Evolutionary conservation across 2,113 vertebrate species (phyloP).

Genomic region (Nansenia antarctica): DNA sequence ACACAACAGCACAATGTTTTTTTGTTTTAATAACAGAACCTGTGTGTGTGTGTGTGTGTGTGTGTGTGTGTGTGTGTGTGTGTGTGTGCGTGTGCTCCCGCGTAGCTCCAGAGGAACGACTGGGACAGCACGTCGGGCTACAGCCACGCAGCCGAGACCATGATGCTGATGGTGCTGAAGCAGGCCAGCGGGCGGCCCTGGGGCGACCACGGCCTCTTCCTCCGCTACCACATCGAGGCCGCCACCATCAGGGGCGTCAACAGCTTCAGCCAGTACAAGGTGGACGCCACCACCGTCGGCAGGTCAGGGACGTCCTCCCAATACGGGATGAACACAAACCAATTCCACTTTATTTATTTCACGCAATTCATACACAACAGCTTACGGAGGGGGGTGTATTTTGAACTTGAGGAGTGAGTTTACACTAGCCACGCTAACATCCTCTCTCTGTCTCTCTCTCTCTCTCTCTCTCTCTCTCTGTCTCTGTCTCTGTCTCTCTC

Average conservation of each 20-base stretch:
- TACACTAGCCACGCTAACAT: too few relatives aligned
- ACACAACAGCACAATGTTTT: too few relatives aligned
- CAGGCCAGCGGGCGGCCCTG: conserved; percentile 86
- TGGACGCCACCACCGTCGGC: conserved; percentile 80
- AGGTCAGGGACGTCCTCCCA: conserved; percentile 68
- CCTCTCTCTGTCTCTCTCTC: too few relatives aligned
- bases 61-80: too few relatives aligned
- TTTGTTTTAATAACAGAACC: too few relatives aligned
- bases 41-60: too few relatives aligned
- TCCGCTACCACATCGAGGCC: conserved; percentile 91
- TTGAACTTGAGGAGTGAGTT: too few relatives aligned
- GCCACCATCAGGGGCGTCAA: conserved; percentile 87
- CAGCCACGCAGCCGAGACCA: conserved; percentile 81
- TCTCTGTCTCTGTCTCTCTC: background rate
- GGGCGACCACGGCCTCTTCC: conserved; percentile 90
- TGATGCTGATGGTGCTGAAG: conserved; percentile 90
- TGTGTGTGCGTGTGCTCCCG: too few relatives aligned
- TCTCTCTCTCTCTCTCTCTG: too few relatives aligned
- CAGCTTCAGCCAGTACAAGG: conserved; percentile 92
- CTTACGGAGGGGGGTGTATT: too few relatives aligned
- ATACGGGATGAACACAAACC: background rate
- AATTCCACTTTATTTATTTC: background rate
- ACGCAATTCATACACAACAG: background rate
- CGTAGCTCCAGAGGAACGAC: conserved; percentile 85
- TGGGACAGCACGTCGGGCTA: conserved; percentile 83